phyloP scores from a whole-genome alignment of 2,797 vertebrate species.

The Ctenochaetus hawaiiensis region DNA sequence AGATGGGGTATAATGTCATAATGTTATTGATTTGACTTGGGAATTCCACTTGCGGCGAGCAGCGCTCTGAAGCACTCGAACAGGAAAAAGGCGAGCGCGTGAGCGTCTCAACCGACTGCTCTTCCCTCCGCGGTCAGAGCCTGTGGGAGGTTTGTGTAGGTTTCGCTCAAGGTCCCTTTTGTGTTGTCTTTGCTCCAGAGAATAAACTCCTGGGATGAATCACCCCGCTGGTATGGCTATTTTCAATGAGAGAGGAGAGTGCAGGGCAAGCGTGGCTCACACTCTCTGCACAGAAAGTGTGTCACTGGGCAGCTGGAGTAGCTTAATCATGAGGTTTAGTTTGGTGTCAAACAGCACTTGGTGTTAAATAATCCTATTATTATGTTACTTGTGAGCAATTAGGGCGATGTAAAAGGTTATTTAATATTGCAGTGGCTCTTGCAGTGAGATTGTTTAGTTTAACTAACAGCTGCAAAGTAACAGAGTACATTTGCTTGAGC shows the following conservation, averaged over 20 bases:
- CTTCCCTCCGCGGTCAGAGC: slow-evolving; percentile 64
- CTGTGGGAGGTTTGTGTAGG: slow-evolving; percentile 73
- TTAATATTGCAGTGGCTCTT: neutral
- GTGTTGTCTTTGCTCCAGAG: slow-evolving; percentile 74
- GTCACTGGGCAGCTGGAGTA: slow-evolving; percentile 49
- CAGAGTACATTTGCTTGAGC: neutral
- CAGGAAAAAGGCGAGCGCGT: slow-evolving; percentile 27
- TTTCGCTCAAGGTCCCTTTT: slow-evolving; percentile 77
- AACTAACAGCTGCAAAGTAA: neutral
- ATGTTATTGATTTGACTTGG: slow-evolving; percentile 71
- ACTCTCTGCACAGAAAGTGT: slow-evolving; percentile 40
- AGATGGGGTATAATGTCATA: slow-evolving; percentile 66
- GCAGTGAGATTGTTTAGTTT: slow-evolving; percentile 2
- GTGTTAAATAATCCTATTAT: slow-evolving; percentile 31
- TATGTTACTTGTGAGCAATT: slow-evolving; percentile 18
- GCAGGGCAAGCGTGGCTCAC: slow-evolving; percentile 29
- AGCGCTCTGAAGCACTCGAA: slow-evolving; percentile 54
- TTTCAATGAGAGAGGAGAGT: slow-evolving; percentile 63
- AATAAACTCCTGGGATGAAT: slow-evolving; percentile 74
- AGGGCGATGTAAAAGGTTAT: slow-evolving; percentile 2
- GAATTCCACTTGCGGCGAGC: slow-evolving; percentile 67
- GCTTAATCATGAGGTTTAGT: slow-evolving; percentile 56
- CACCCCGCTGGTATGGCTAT: slow-evolving; percentile 61
- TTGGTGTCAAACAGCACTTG: slow-evolving; percentile 45
- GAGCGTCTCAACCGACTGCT: slow-evolving; percentile 39